Evolutionary conservation across 1,140 invertebrate species (phyloP), one percentile per base, ranked within the genome.

Genomic region (Drosophila punjabiensis): DNA sequence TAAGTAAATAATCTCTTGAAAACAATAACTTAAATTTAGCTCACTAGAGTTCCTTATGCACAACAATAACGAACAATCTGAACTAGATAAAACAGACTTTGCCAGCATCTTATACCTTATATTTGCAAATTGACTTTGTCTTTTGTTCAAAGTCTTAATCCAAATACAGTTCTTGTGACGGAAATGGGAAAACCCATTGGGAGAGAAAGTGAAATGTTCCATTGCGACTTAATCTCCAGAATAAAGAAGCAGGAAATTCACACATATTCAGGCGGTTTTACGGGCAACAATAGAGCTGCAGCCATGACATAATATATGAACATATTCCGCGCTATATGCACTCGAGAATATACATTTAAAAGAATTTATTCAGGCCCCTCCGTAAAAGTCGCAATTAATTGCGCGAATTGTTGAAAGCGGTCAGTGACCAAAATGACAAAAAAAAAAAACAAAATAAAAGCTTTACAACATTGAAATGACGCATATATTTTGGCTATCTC

Each of bases 211-310:
- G 20, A 47, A 28, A 18, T 16, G 18, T 60, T 20, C 14, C 35
- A 55, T 14, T 62, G 64, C 48, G 33, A 24, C 56, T 69, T 50
- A 55, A 37, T 65, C 50, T 56, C 43, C 39, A 18, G 28, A 11
- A 76, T 76, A 65, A 65, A 76, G 74, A 63, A 78, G 43, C 76
- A 78, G 65, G 75, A 78, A 78, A 70, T 62, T 16, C 50, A 13
- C 24, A 28, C 28, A 45, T 55, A n/a, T 56, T 39, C 28, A 48
- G 24, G 28, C 41, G 9, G 28, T 50, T 59, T 39, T 28, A 55
- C 14, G 16, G 35, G 11, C 35, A 41, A 48, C 59, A 64, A 76
- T 28, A 64, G 35, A 58, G 60, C 30, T 9, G 41, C 52, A 75
- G 70, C 50, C 70, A 41, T 75, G 56, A 64, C 59, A 75, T 64